Evolutionary conservation across 2,797 vertebrate genomes (phyloP), one percentile per base, ranked within the genome.

Genomic region (Diglossa cyanea): DNA sequence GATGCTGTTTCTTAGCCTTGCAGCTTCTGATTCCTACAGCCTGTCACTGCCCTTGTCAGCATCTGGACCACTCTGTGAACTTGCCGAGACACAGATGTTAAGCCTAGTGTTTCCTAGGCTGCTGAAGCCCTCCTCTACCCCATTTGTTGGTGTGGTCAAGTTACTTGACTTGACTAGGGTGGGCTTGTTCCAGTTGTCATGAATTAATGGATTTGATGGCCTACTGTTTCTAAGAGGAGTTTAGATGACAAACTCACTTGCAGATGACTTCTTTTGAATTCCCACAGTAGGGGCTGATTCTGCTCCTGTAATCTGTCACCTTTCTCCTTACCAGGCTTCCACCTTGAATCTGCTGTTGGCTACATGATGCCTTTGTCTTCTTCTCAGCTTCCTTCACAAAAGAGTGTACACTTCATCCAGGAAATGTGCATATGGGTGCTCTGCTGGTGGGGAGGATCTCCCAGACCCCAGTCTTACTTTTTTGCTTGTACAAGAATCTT

Each of bases 51-150:
- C n/a, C 12, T 25, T 62, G 44, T 39, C 47, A 62, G 48, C 65
- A 42, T 39, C 14, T 23, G 42, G 44, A 39, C 13, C 0, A 3
- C 0, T 0, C 13, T 61, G 33, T 61, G 47, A 73, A 16, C 81
- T 65, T 54, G 13, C 65, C 19, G 50, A 20, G 35, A 31, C 24
- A n/a, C 20, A 55, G 25, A 66, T 54, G 77, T 91, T 84, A 77
- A 37, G 6, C 25, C 28, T 45, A 23, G 25, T 85, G n/a, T 71
- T 84, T 77, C 13, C 10, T 25, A 53, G 44, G 17, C 54, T 82
- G 55, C 39, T 86, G 65, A 86, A 90, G 17, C 24, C 17, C 5
- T 37, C 12, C 40, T 79, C 20, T 47, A 0, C 28, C 33, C 13
- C 14, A 0, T 68, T 78, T 79, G 10, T 84, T 84, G 35, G 3